Conservation (phyloP, 2,113 vertebrate species). For the Sardina pilchardus region DNA sequence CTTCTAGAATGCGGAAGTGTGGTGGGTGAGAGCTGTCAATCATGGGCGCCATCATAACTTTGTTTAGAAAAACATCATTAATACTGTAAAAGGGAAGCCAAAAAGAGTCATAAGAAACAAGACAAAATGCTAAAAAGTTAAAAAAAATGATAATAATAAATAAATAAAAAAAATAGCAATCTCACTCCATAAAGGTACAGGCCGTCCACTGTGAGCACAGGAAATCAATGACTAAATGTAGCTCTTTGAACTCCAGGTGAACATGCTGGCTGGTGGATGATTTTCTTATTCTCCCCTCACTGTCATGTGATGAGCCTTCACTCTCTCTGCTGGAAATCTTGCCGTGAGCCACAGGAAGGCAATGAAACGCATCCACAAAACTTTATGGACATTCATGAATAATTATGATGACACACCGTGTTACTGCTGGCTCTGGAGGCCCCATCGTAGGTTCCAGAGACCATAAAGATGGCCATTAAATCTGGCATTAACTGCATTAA, state of each 20-base stretch:
- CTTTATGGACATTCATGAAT: conserved; percentile 57
- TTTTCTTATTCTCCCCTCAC: neutral
- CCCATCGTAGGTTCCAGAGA: conserved; percentile 38
- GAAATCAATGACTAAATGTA: neutral
- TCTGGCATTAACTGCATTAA: conserved; percentile 50
- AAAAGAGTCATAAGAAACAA: neutral
- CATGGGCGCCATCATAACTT: too few species aligned
- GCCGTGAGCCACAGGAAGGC: neutral
- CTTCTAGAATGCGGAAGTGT: too few species aligned
- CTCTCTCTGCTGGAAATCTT: neutral
- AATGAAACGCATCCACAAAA: conserved; percentile 46
- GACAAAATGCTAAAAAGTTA: neutral
- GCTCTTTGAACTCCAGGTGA: neutral
- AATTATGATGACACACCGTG: conserved; percentile 48
- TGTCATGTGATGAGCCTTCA: neutral
- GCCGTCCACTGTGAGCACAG: neutral
- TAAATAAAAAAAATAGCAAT: neutral
- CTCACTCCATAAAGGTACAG: neutral
- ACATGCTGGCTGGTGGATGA: neutral
- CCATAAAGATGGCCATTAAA: conserved; percentile 50
- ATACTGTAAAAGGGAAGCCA: neutral
- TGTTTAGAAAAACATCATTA: too few species aligned
- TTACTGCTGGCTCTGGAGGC: conserved; percentile 39
- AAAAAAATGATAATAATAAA: neutral
- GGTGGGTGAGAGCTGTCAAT: too few species aligned